Base-by-base conservation (phyloP, 1,140 invertebrate species). In the Heliconius himera region DNA sequence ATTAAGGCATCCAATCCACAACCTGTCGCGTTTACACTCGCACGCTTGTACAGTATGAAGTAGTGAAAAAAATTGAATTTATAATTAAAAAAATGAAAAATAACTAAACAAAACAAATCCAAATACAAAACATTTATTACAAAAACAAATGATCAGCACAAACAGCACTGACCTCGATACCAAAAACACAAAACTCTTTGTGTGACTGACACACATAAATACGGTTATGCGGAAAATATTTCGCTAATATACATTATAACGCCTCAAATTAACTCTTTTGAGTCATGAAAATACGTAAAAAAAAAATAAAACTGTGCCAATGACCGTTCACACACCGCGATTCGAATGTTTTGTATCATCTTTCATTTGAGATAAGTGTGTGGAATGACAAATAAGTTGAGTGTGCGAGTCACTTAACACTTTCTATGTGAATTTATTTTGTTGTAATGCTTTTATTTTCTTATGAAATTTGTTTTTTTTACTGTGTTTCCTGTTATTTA, bases 171-270 rank as follows among this genome's bases (percentile, higher is more conserved):
- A 87, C 88, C 88, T 73, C 82, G 73, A 83, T 85, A 75, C 33
- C 70, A 70, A 82, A 83, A 83, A 16, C 79, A 84, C 73, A 54
- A 79, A 54, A 79, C 79, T 82, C 81, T 84, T 89, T 89, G 84
- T 87, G 77, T 81, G 79, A 83, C 84, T 90, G 87, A 89, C 88
- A 90, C 82, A 88, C 74, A 84, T 84, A 78, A 81, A 82, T 79
- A 71, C 75, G 60, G 70, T 76, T 66, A 82, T 49, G 76, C 78
- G 83, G 85, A 87, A 87, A 86, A 85, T 77, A 83, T 83, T 82
- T 82, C 81, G 79, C 76, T 82, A 84, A 87, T 91, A 90, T 89
- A 84, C 87, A 91, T 91, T 72, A 90, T 85, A 90, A 90, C 86
- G 80, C 81, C 33, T 56, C 78, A 36, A 85, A 83, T 87, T 85